Percentiles rank a stretch among this genome's conserved stretches.
Conservation (phyloP, 2,888 invertebrate genomes). For the Colletes collaris region DNA sequence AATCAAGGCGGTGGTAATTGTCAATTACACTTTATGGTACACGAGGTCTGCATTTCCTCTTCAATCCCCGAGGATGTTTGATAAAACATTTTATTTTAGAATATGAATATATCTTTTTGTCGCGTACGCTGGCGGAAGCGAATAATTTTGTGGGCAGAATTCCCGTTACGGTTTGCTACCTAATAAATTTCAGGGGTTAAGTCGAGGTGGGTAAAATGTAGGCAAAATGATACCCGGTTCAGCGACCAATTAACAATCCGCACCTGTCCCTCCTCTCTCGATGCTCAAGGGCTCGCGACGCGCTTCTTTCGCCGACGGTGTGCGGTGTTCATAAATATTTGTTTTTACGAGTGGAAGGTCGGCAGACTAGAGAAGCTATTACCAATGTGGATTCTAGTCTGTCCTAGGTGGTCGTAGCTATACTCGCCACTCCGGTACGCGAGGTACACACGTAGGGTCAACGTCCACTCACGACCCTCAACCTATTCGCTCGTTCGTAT, state of each 20-base stretch:
- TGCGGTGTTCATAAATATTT: conserved; percentile 59
- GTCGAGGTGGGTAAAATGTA: neutral
- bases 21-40: neutral
- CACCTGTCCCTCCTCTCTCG: conserved; percentile 8
- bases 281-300: conserved; percentile 22
- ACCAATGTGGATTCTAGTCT: conserved; percentile 65
- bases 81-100: too few species aligned
- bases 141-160: too few species aligned
- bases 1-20: conserved; percentile 16
- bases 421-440: conserved; percentile 37
- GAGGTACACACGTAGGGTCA: conserved; percentile 76
- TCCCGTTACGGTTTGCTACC: too few species aligned
- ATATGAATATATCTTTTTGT: too few species aligned
- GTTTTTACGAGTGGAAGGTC: conserved; percentile 63
- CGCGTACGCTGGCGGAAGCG: too few species aligned
- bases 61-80: too few species aligned
- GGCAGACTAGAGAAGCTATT: conserved; percentile 66
- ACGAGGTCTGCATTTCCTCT: too few species aligned
- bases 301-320: conserved; percentile 13
- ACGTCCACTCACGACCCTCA: conserved; percentile 82
- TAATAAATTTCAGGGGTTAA: too few species aligned
- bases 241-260: conserved; percentile 37
- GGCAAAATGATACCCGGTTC: conserved; percentile 4
- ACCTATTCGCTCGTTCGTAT: conserved; percentile 77
- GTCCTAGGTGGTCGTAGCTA: conserved; percentile 58